Evolutionary conservation across 2,113 vertebrate genomes (phyloP).

Genomic region (Apteryx mantelli): DNA sequence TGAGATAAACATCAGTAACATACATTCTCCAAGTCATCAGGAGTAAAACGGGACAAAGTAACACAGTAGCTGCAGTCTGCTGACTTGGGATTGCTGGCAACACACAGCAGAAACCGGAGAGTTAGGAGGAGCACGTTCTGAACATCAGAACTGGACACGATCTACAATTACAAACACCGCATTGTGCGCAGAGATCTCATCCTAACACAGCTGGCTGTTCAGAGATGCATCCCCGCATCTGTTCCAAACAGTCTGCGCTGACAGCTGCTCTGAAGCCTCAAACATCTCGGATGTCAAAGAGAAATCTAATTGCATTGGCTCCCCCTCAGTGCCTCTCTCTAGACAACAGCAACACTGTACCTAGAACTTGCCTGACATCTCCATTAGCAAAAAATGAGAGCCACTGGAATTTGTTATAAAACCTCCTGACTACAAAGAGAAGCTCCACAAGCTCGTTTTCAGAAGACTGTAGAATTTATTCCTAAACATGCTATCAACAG

Average conservation of each 20-base stretch:
- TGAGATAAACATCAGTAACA: background rate
- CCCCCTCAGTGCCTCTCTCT: background rate
- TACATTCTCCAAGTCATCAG: background rate
- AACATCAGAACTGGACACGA: background rate
- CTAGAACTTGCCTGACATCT: background rate
- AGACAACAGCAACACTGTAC: background rate
- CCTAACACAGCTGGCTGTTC: background rate
- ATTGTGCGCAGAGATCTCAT: background rate
- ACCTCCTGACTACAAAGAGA: background rate
- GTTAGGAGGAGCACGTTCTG: background rate
- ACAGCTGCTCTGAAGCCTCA: conserved; percentile 26
- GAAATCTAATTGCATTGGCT: background rate
- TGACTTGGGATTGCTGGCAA: background rate
- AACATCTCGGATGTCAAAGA: background rate
- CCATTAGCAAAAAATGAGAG: background rate
- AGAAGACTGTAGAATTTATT: background rate
- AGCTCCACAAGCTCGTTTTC: background rate
- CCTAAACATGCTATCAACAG: background rate
- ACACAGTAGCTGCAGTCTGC: background rate
- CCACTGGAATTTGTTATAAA: background rate
- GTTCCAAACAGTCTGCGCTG: background rate
- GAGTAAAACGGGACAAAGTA: background rate
- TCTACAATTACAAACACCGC: background rate
- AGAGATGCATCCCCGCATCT: background rate
- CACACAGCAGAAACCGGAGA: background rate